phyloP scores from a whole-genome alignment of 2,888 invertebrate species.

The Eremobia ochroleuca region DNA sequence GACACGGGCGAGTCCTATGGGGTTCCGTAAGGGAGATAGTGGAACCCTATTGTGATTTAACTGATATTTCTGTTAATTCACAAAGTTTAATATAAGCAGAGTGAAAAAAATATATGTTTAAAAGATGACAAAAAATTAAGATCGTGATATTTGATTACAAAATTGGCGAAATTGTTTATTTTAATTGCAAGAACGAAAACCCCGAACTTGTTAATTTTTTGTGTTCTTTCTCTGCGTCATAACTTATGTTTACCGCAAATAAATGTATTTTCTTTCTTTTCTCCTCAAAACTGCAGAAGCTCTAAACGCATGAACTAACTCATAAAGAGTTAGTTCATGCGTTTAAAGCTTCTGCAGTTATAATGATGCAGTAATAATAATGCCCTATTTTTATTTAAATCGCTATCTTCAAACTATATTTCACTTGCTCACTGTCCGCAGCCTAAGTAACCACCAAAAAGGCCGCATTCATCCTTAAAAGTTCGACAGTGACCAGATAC shows the following conservation, averaged over 20 bases:
- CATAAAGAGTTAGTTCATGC: too few relatives aligned
- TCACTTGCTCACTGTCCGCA: conserved; percentile 59
- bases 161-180: neutral
- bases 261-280: neutral
- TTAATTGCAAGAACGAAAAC: neutral
- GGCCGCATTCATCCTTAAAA: conserved; percentile 73
- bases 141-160: neutral
- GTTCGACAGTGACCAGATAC: conserved; percentile 75
- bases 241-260: neutral
- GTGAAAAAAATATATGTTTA: neutral
- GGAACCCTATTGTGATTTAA: conserved; percentile 6
- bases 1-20: conserved; percentile 72
- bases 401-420: too few relatives aligned
- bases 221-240: too few relatives aligned
- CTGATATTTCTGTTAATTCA: neutral
- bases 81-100: too few relatives aligned
- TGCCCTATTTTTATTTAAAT: neutral
- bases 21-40: conserved; percentile 69
- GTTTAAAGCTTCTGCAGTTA: too few relatives aligned
- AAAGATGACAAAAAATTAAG: neutral
- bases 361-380: too few relatives aligned
- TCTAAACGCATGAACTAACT: neutral
- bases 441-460: conserved; percentile 79
- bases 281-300: neutral
- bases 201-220: neutral